Percentiles rank a stretch among this genome's conserved stretches.
Conservation (phyloP, 1,140 invertebrate genomes). For the Pinna nobilis region DNA sequence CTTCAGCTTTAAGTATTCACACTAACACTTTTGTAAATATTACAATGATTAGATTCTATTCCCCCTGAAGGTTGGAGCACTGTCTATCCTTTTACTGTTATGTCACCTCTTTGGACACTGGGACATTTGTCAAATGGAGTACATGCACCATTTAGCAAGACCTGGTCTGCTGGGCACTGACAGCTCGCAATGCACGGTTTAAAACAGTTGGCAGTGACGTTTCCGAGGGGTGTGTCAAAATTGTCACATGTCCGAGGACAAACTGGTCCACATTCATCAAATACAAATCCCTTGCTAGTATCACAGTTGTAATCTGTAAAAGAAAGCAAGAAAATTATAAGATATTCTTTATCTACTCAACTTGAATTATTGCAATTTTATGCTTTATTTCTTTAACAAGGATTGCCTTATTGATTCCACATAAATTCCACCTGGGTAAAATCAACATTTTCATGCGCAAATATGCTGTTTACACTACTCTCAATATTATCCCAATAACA, state of each 20-base stretch:
- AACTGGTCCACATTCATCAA: conserved; percentile 73
- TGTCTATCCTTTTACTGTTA: conserved; percentile 5
- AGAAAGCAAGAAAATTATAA: too few relatives aligned
- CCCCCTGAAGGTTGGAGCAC: too few relatives aligned
- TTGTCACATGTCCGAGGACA: conserved; percentile 73
- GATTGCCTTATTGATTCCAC: neutral
- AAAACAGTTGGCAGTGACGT: conserved; percentile 63
- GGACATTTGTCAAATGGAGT: conserved; percentile 68
- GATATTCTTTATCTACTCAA: too few relatives aligned
- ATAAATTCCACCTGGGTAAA: neutral
- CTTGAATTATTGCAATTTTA: too few relatives aligned
- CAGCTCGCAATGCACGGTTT: conserved; percentile 74
- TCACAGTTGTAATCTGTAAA: conserved; percentile 68
- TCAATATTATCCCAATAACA: too few relatives aligned
- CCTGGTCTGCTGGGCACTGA: conserved; percentile 72
- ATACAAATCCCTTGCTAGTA: conserved; percentile 66
- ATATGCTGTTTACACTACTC: too few relatives aligned
- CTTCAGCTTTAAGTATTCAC: too few relatives aligned
- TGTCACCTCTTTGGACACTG: conserved; percentile 20
- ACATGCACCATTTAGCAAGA: conserved; percentile 71
- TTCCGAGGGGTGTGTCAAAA: conserved; percentile 49
- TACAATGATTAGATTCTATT: too few relatives aligned
- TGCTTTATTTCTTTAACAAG: too few relatives aligned
- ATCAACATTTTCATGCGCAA: too few relatives aligned
- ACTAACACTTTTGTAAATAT: too few relatives aligned